phyloP scores from a whole-genome alignment of 2,113 vertebrate genomes.

The Rhabdornis inornatus region DNA sequence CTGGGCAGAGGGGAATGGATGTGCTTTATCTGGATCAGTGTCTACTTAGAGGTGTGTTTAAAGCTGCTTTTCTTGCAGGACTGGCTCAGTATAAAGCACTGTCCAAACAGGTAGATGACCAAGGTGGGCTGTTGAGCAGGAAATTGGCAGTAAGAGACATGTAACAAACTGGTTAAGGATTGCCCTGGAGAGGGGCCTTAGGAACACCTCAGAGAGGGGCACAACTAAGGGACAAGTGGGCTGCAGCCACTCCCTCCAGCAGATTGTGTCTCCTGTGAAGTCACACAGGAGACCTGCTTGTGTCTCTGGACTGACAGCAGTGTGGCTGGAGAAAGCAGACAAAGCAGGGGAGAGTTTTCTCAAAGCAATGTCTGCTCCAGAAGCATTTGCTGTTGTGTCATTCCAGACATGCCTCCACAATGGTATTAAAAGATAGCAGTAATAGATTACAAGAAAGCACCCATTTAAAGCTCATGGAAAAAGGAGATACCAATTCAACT shows the following conservation, averaged over 20 bases:
- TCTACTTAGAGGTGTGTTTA: neutral
- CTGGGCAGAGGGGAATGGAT: neutral
- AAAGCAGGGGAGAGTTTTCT: neutral
- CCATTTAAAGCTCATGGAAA: neutral
- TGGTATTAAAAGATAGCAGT: neutral
- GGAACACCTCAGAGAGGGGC: neutral
- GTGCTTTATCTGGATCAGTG: neutral
- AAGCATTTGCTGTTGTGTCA: neutral
- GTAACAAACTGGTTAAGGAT: neutral
- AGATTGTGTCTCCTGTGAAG: neutral
- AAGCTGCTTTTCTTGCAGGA: neutral
- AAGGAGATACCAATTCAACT: neutral
- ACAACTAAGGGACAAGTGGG: neutral
- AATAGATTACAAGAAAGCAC: neutral
- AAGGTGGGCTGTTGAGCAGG: neutral
- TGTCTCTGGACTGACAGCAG: neutral
- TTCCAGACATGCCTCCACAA: neutral
- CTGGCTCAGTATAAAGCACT: neutral
- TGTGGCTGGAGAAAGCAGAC: neutral
- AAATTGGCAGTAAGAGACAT: neutral
- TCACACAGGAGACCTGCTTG: neutral
- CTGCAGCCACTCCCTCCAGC: neutral
- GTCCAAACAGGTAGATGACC: accelerated
- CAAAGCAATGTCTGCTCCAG: neutral
- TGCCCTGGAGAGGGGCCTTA: neutral